Percentiles rank a stretch among this genome's conserved stretches.
phyloP scores from a whole-genome alignment of 2,888 invertebrate species.

The Microplitis manilae region DNA sequence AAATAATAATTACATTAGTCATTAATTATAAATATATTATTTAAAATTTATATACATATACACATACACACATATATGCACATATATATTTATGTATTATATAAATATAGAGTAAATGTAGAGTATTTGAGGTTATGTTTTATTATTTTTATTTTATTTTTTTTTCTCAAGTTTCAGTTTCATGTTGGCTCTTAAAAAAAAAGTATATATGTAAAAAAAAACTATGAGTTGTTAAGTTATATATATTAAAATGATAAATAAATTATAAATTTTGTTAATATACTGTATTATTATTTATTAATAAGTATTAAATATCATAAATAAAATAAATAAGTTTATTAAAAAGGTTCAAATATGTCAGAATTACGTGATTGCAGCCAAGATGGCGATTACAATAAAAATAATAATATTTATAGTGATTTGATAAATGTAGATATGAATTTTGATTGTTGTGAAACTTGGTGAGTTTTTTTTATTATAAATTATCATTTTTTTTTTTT shows the following conservation, averaged over 20 bases:
- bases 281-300: background rate
- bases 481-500: background rate
- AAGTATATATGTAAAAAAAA: background rate
- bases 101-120: background rate
- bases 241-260: background rate
- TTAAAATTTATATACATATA: background rate
- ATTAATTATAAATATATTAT: no score
- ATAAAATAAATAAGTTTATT: background rate
- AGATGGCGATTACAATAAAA: background rate
- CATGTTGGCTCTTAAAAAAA: background rate
- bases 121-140: background rate
- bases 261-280: background rate
- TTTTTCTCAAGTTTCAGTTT: background rate
- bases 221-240: background rate
- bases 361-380: background rate
- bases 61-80: background rate
- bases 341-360: background rate
- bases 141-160: background rate
- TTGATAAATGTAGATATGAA: background rate
- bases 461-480: background rate
- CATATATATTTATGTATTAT: background rate
- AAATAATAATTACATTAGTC: no score
- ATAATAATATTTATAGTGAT: background rate
- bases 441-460: background rate
- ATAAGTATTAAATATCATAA: background rate